Evolutionary conservation across 2,797 vertebrate species (phyloP).

Genomic region (Ctenopoma multispine): DNA sequence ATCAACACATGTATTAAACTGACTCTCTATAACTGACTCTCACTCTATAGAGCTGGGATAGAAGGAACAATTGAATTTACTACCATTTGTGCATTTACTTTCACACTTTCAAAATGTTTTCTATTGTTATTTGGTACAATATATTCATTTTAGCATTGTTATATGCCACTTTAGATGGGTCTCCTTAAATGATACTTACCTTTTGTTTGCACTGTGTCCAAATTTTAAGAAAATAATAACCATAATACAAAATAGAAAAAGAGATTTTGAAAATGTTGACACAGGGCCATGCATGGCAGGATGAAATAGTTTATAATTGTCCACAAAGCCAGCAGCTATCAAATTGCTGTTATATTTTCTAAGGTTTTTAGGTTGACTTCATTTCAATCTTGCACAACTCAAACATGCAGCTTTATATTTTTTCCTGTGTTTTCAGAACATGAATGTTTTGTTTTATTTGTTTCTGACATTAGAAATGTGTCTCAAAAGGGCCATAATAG

Average conservation of each 20-base stretch:
- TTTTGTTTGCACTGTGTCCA: too few species aligned
- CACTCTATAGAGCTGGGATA: neutral
- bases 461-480: conserved; percentile 12
- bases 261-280: neutral
- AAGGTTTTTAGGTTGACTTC: neutral
- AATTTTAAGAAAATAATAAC: too few species aligned
- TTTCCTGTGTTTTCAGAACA: neutral
- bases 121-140: too few species aligned
- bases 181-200: too few species aligned
- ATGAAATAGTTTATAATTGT: neutral
- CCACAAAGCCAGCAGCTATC: neutral
- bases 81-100: too few species aligned
- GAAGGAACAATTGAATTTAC: neutral
- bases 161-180: too few species aligned
- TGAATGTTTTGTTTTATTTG: neutral
- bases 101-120: too few species aligned
- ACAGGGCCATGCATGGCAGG: neutral
- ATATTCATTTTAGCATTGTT: too few species aligned
- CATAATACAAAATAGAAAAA: too few species aligned
- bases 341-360: neutral
- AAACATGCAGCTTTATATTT: neutral
- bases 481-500: conserved; percentile 42
- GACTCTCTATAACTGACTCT: too few species aligned
- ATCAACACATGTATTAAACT: neutral
- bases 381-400: rapidly evolving